Evolutionary conservation across 2,113 vertebrate species (phyloP), one percentile per base, ranked within the genome.

Genomic region (Beaufortia kweichowensis): DNA sequence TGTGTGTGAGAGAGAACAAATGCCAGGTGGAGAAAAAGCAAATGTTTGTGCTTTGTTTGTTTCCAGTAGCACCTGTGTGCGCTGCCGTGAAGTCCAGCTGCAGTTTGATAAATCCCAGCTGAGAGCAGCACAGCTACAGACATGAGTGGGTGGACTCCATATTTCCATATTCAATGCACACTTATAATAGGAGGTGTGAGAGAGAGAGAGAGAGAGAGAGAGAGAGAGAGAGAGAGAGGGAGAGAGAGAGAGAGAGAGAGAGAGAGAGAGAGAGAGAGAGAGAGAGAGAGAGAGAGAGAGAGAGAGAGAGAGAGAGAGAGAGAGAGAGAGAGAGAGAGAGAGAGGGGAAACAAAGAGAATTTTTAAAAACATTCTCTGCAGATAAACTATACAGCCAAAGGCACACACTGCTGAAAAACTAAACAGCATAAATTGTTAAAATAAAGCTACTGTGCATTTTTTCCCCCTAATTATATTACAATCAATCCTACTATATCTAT

Each of bases 131-230:
- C 81, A 88, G 82, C 73, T 68, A 86, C 71, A 81, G 77, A 86
- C 77, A 85, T 81, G 84, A 88, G 88, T 90, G 86, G 89, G 88
- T 86, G 89, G 88, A 86, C 84, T 87, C 82, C 84, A 87, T 84
- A 87, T 89, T 85, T 86, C 84, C 84, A 88, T 85, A 87, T 89
- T 81, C 84, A 87, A 86, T 84, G 83, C 76, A 77, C 72, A 85
- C 85, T 83, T 85, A 87, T 85, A 79, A 79, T 35, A 17, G 33
- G 28, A 73, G n/a, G 66, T 69, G 28, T 21, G 50, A 76, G 23
- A 70, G 59, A 71, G n/a, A 77, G 33, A 75, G 4, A 33, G 29
- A 24, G 60, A 63, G 60, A 61, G 56, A 50, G 55, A 76, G 14
- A 59, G 33, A 46, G n/a, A 33, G 59, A 50, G 50, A 33, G 59